Evolutionary conservation across 53 echinoderm and acorn worm genomes (phyloP).

Genomic region (Patiria pectinifera): DNA sequence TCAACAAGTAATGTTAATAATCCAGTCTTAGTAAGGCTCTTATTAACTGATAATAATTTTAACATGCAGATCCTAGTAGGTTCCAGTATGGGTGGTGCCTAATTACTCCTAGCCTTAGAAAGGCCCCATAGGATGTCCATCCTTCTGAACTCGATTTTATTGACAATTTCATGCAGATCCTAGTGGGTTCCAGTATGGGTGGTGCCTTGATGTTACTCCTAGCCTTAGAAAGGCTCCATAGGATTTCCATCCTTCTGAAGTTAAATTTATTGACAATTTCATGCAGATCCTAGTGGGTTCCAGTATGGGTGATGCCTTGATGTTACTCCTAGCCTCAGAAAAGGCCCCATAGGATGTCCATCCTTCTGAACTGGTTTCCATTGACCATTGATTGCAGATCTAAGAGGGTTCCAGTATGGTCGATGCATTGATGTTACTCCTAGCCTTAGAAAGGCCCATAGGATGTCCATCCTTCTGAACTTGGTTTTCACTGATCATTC

Average conservation of each 20-base stretch:
- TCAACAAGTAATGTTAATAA: too few relatives aligned
- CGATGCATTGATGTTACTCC: slow-evolving; percentile 74
- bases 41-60: neutral
- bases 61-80: slow-evolving; percentile 77
- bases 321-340: slow-evolving; percentile 79
- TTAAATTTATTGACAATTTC: neutral
- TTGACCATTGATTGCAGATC: slow-evolving; percentile 52
- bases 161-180: too few relatives aligned
- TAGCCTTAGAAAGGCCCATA: too few relatives aligned
- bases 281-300: slow-evolving; percentile 79
- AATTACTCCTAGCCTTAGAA: slow-evolving; percentile 47
- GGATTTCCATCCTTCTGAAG: neutral
- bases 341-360: slow-evolving; percentile 68
- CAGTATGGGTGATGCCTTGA: slow-evolving; percentile 84
- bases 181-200: neutral
- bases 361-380: neutral
- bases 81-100: slow-evolving; percentile 84
- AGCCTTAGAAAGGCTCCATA: slow-evolving; percentile 71
- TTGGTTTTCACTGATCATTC: too few relatives aligned
- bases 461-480: too few relatives aligned
- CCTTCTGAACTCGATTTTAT: too few relatives aligned
- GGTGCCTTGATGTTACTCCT: slow-evolving; percentile 73
- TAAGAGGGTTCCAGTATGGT: slow-evolving; percentile 89
- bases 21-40: too few relatives aligned
- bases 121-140: too few relatives aligned